phyloP scores from a whole-genome alignment of 2,113 vertebrate species.

The Mormyrus lacerda region DNA sequence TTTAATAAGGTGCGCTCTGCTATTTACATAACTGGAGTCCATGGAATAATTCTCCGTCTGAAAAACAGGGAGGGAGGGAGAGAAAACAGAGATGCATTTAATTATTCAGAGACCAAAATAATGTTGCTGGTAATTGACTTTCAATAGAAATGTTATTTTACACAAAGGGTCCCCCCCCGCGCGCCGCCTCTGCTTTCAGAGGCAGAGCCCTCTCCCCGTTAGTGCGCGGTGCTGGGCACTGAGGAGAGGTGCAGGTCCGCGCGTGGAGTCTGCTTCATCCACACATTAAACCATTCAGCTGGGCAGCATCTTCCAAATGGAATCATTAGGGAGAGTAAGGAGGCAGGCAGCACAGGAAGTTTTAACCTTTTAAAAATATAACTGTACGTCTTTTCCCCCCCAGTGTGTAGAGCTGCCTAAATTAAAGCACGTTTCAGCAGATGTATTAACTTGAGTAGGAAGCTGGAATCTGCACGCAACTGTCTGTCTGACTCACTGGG shows the following conservation, averaged over 20 bases:
- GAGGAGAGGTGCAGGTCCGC: slow-evolving; percentile 45
- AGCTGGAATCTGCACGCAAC: slow-evolving; percentile 52
- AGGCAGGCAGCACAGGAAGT: slow-evolving; percentile 24
- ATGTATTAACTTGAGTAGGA: slow-evolving; percentile 59
- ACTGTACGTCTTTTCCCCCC: slow-evolving; percentile 25
- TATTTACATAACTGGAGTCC: slow-evolving; percentile 98
- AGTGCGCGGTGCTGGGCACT: slow-evolving; percentile 48
- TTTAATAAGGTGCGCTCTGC: slow-evolving; percentile 98
- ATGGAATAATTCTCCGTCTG: slow-evolving; percentile 99
- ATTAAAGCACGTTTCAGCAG: slow-evolving; percentile 56
- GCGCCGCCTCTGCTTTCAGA: slow-evolving; percentile 56
- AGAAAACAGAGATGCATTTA: slow-evolving; percentile 61
- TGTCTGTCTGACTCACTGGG: slow-evolving; percentile 63
- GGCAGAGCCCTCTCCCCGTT: slow-evolving; percentile 55
- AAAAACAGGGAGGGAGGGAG: slow-evolving; percentile 52
- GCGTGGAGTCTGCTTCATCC: slow-evolving; percentile 29
- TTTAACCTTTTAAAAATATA: neutral
- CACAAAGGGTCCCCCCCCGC: slow-evolving; percentile 53
- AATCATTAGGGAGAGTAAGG: slow-evolving; percentile 56
- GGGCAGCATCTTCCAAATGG: slow-evolving; percentile 55
- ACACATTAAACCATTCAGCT: slow-evolving; percentile 38
- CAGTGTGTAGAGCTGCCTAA: slow-evolving; percentile 47
- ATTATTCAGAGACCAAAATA: slow-evolving; percentile 61
- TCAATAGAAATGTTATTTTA: slow-evolving; percentile 65
- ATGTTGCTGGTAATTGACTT: slow-evolving; percentile 63